phyloP scores from a whole-genome alignment of 2,888 invertebrate species.

The Microplitis manilae region DNA sequence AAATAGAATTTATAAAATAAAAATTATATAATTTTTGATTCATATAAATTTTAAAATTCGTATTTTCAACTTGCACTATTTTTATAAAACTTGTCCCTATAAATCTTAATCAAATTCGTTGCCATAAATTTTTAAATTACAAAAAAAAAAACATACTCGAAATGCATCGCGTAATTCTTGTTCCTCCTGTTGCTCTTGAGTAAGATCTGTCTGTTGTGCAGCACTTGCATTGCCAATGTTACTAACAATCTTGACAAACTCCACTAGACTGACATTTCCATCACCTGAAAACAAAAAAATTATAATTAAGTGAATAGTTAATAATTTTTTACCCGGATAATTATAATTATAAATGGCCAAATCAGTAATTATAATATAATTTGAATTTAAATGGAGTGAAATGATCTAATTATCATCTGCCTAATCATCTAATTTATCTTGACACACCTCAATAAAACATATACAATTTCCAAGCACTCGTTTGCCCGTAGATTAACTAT shows the following conservation, averaged over 20 bases:
- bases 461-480: neutral
- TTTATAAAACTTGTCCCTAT: too few species aligned
- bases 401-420: neutral
- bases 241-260: conserved; percentile 88
- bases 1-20: neutral
- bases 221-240: conserved; percentile 79
- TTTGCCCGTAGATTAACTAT: neutral
- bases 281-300: conserved; percentile 76
- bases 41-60: neutral
- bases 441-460: neutral
- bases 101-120: neutral
- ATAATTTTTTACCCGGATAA: too few species aligned
- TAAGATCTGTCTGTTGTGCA: conserved; percentile 77
- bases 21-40: neutral
- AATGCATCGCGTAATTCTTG: conserved; percentile 89
- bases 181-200: conserved; percentile 87
- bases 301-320: neutral
- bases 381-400: neutral
- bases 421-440: neutral
- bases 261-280: conserved; percentile 90
- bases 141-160: conserved; percentile 74
- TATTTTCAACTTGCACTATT: too few species aligned
- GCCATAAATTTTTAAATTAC: neutral
- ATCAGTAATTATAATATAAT: neutral
- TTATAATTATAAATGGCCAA: neutral